Evolutionary conservation across 2,888 invertebrate genomes (phyloP).

Genomic region (Oscheius onirici): DNA sequence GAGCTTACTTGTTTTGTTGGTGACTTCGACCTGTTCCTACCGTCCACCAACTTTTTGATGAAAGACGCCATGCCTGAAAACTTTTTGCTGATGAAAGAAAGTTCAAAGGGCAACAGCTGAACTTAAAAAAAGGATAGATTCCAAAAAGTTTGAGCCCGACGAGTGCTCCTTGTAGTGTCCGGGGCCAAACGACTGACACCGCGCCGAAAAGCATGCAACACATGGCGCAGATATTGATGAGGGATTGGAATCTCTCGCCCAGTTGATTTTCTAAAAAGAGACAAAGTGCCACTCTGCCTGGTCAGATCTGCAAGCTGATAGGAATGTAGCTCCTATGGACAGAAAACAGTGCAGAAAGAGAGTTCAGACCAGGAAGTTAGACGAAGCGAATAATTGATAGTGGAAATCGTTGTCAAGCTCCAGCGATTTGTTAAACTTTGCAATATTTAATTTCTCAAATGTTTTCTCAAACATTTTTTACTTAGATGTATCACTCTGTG

Average conservation of each 20-base stretch:
- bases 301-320: too few relatives aligned
- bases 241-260: slow-evolving; percentile 8
- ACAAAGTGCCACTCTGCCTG: background rate
- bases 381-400: too few relatives aligned
- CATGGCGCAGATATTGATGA: slow-evolving; percentile 31
- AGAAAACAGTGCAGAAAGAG: too few relatives aligned
- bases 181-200: slow-evolving; percentile 30
- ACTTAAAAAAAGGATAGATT: background rate
- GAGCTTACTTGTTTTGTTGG: slow-evolving; percentile 40
- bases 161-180: slow-evolving; percentile 27
- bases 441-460: too few relatives aligned
- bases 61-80: slow-evolving; percentile 43
- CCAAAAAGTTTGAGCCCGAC: background rate
- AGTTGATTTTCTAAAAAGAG: slow-evolving; percentile 4
- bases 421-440: too few relatives aligned
- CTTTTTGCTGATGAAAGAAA: background rate
- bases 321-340: too few relatives aligned
- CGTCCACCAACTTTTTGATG: slow-evolving; percentile 46
- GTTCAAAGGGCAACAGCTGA: background rate
- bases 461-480: too few relatives aligned
- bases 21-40: slow-evolving; percentile 43
- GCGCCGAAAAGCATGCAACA: slow-evolving; percentile 32
- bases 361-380: too few relatives aligned
- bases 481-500: too few relatives aligned
- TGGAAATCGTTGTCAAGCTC: too few relatives aligned